phyloP scores from a whole-genome alignment of 1,140 invertebrate genomes.

The Scaptomyza hsui region DNA sequence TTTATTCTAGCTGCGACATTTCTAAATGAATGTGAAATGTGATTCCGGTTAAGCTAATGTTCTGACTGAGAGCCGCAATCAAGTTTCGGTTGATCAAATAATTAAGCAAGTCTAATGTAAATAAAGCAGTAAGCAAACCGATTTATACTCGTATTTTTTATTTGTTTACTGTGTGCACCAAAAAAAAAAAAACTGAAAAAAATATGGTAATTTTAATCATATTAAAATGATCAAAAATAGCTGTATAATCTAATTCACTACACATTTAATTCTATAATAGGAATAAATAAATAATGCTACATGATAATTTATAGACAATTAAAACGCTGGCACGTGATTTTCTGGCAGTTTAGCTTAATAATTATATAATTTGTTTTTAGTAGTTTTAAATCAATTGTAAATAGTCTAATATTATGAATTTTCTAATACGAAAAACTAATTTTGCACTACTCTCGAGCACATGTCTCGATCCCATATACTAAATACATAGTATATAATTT shows the following conservation, averaged over 20 bases:
- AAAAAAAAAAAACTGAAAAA: too few species aligned
- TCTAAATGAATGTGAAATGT: background rate
- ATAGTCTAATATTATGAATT: background rate
- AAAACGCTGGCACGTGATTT: slow-evolving; percentile 22
- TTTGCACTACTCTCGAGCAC: slow-evolving; percentile 6
- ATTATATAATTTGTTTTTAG: too few species aligned
- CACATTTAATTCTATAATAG: background rate
- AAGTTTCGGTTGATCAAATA: background rate
- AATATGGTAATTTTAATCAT: too few species aligned
- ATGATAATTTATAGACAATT: background rate
- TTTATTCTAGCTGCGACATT: background rate
- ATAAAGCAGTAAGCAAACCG: background rate
- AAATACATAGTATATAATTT: slow-evolving; percentile 12
- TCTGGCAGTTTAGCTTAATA: slow-evolving; percentile 13
- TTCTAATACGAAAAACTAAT: background rate
- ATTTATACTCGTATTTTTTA: background rate
- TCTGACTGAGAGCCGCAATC: background rate
- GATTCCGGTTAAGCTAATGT: background rate
- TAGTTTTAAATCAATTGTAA: background rate
- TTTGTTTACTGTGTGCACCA: too few species aligned
- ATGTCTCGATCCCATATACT: background rate
- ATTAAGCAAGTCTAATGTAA: background rate
- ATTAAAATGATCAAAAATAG: too few species aligned
- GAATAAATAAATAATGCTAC: background rate
- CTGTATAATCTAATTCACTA: background rate